Evolutionary conservation across 2,888 invertebrate species (phyloP), one percentile per base, ranked within the genome.

Genomic region (Caenorhabditis panamensis): DNA sequence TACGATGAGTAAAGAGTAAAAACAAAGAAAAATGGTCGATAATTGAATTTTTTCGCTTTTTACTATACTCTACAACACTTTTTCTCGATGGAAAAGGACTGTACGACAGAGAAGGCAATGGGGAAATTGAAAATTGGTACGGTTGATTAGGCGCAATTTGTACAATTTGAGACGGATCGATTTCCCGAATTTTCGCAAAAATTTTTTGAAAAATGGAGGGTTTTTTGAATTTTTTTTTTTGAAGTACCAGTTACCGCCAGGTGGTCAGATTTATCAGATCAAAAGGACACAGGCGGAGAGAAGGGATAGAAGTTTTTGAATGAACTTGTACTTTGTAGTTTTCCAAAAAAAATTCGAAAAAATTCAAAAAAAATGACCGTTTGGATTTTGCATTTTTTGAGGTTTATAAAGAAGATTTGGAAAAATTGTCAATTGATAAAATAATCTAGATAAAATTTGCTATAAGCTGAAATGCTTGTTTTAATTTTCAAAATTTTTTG

Each of bases 81-180:
- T 9, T 53, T 61, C 18, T 20, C 41, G 58, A 24, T 51, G 22
- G 62, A 71, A 62, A 54, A 44, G 22, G 26, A 26, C 18, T 26
- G 51, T 26, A 26, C 22, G 26, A 53, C 1, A 13, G 13, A 18
- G 20, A 22, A n/a, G 28, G 28, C 62, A 53, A 11, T 1, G 44
- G 53, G 24, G 31, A 63, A 56, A 58, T 49, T 58, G 53, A 36
- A 64, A 66, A 73, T 66, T 64, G 58, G 58, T 59, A 66, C 66
- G 73, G 73, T 73, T 73, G 73, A 73, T 73, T 73, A 73, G 73
- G 64, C 59, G 49, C 73, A 56, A 56, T 73, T 66, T 59, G 28
- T 44, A 3, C n/a, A n/a, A n/a, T n/a, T n/a, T n/a, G n/a, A n/a
- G n/a, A n/a, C n/a, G n/a, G n/a, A n/a, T n/a, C n/a, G n/a, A n/a